phyloP scores from a whole-genome alignment of 2,113 vertebrate species.

The Cephalopterus ornatus region DNA sequence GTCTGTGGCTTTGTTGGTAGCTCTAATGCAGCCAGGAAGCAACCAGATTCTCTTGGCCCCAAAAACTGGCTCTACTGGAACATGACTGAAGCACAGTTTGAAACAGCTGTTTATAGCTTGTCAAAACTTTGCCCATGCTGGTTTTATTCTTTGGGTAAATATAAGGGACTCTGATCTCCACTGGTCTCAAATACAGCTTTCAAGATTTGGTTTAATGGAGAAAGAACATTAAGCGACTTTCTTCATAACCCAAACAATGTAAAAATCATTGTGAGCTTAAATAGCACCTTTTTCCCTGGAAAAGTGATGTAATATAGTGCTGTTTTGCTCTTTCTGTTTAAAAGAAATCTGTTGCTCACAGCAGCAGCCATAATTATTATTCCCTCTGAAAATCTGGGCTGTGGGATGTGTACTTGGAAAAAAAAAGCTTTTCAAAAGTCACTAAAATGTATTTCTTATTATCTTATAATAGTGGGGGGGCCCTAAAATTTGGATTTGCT shows the following conservation, averaged over 20 bases:
- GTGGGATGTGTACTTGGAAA: conserved; percentile 20
- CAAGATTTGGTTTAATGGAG: not conserved
- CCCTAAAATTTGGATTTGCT: conserved; percentile 14
- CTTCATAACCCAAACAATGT: conserved; percentile 51
- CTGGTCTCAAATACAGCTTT: conserved; percentile 17
- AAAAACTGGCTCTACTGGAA: not conserved
- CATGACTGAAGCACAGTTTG: conserved; percentile 28
- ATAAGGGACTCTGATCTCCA: not conserved
- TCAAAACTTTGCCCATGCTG: not conserved
- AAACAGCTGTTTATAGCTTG: conserved; percentile 19
- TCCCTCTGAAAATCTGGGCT: conserved; percentile 32
- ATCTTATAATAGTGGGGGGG: not conserved
- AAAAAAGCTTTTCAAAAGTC: conserved; percentile 19
- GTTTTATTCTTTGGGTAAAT: conserved; percentile 31
- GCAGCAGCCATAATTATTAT: conserved; percentile 44
- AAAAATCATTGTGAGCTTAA: conserved; percentile 23
- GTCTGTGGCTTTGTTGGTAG: not conserved
- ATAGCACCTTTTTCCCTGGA: conserved; percentile 2
- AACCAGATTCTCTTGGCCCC: not conserved
- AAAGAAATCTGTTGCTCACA: conserved; percentile 53
- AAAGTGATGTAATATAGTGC: not conserved
- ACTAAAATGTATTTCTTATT: not conserved
- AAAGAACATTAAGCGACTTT: conserved; percentile 19
- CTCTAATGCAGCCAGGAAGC: not conserved
- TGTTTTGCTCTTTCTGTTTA: conserved; percentile 20